phyloP scores from a whole-genome alignment of 2,113 vertebrate species.

The Alligator mississippiensis region DNA sequence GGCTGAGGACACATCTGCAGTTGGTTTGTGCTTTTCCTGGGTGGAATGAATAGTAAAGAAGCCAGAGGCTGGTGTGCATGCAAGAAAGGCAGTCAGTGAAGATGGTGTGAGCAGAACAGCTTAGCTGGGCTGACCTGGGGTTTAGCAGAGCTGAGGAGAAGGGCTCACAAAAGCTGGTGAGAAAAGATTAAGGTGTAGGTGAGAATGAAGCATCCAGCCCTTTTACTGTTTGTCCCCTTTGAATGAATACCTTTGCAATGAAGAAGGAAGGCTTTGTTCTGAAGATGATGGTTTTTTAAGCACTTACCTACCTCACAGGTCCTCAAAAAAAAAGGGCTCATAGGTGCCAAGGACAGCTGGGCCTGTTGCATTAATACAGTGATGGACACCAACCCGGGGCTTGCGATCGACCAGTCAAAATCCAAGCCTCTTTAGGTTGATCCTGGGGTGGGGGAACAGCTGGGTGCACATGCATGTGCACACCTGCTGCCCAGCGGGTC shows the following conservation, averaged over 20 bases:
- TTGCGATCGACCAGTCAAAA: no score
- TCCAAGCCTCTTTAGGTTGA: no score
- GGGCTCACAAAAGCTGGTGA: neutral
- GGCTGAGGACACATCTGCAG: no score
- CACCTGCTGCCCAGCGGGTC: no score
- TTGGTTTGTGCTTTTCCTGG: no score
- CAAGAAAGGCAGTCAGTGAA: no score
- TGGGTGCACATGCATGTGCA: no score
- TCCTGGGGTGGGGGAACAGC: no score
- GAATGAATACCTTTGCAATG: neutral
- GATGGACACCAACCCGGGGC: neutral
- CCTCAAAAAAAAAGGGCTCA: fast-evolving
- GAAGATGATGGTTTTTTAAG: neutral
- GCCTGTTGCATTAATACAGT: neutral
- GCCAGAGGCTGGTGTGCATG: no score
- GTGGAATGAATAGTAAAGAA: no score
- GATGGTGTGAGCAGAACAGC: neutral
- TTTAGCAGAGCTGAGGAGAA: neutral
- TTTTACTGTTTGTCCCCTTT: neutral
- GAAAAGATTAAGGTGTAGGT: neutral
- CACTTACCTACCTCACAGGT: fast-evolving
- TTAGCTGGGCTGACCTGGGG: neutral
- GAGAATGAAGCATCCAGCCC: neutral
- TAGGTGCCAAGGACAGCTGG: neutral
- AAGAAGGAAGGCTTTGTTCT: neutral